Evolutionary conservation across 2,797 vertebrate genomes (phyloP), one percentile per base, ranked within the genome.

Genomic region (Liasis olivaceus): DNA sequence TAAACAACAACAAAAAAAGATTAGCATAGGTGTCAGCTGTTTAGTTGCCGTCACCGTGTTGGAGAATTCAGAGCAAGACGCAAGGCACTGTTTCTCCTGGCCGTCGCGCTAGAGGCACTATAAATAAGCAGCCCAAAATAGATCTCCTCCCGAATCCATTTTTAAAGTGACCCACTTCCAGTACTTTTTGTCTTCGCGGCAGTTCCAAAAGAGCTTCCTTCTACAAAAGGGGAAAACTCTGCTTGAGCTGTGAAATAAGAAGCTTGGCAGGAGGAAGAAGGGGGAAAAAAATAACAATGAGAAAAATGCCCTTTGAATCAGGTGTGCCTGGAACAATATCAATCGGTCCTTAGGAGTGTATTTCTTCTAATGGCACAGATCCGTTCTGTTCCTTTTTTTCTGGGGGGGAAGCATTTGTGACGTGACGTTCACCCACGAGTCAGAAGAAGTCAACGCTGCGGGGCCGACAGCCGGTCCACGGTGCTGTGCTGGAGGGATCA

Each of bases 381-480:
- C 89, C 12, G 22, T 84, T 95, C 89, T 94, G 51, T 85, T 60
- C 93, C 94, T 4, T 54, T 85, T 56, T 95, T 96, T 98, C 97
- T 97, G 97, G 97, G 95, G 15, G 20, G 20, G 36, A 97, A 97
- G 95, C 95, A 94, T 92, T 93, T 94, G 96, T 97, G 96, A 97
- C 14, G 95, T 93, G 93, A 96, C 94, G 94, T 97, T 96, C 97
- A 96, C 84, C 93, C 91, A 66, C 42, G 94, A 95, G 95, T 94
- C 93, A 95, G 94, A 54, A n/a, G 5, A 31, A 47, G 26, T 47
- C 66, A 36, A 15, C 42, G 89, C 97, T 96, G 96, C 66, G 87
- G 51, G 95, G 95, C 94, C 95, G 94, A 96, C 95, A 94, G 66
- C 90, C 94, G 96, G 93, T 89, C 96, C 97, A 96, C 69, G 77